Base-by-base conservation (phyloP, 2,113 vertebrate genomes). In the Bubalus kerabau region DNA sequence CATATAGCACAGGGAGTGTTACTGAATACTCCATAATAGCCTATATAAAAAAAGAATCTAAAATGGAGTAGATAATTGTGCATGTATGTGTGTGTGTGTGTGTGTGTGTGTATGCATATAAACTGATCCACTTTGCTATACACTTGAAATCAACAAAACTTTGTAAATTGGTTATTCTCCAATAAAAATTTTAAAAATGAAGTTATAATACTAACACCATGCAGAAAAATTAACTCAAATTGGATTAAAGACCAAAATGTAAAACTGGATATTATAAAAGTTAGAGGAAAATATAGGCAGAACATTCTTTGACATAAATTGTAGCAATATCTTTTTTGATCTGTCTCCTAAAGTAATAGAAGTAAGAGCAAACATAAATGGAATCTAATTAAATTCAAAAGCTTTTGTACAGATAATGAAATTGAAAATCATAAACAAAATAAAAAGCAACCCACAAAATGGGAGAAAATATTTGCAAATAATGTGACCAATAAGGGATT, bases 21-120 rank as follows among this genome's bases (percentile, higher is more conserved):
- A 40, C 10, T 71, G 19, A 71, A 23, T 40, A 40, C 19, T 71
- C 32, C 1, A 0, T 36, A 71, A 23, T 36, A n/a, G 9, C n/a
- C 19, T 40, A 40, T 40, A 40, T 40, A 71, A 71, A 9, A 71
- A 71, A 71, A 40, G 5, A 36, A 71, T 36, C 19, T 36, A 71
- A 71, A 40, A 36, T 67, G 17, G 17, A 67, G 4, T 36, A 67
- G 64, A 67, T 36, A 19, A n/a, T 64, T 64, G 62, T 67, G 15
- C 2, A 3, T 7, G 14, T 32, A 14, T 7, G 6, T 16, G 6
- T 64, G 7, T 64, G 1, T 67, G 7, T n/a, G 7, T 67, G 3
- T 67, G 1, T 67, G 0, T n/a, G 0, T 62, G 1, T 30, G 4
- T 24, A 23, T 24, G 3, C 16, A 67, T 36, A 36, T 67, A 36